These are phyloP conservation scores for Sesamia inferens DNA, from an alignment of 2,888 invertebrate species.

Conservation along the genomic window DNA sequence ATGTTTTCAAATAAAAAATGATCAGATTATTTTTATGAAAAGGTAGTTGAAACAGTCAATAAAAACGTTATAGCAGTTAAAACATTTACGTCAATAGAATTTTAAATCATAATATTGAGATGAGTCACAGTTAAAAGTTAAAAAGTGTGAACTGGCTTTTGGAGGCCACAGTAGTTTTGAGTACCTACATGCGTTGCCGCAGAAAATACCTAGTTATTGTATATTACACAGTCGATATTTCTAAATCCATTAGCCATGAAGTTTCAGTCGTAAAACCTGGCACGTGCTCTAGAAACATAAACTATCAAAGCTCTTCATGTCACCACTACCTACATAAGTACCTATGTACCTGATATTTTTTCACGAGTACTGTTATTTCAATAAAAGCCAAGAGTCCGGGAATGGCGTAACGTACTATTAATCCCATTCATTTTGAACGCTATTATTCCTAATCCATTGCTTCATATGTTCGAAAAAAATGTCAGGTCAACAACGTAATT, in stretches of 20 bases:
- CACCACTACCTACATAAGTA: conserved; percentile 7
- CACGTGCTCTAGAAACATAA: conserved; percentile 17
- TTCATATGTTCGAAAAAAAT: background rate
- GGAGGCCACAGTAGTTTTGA: too few relatives aligned
- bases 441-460: background rate
- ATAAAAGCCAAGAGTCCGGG: background rate
- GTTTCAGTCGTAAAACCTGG: conserved; percentile 17
- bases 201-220: background rate
- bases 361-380: conserved; percentile 5
- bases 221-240: background rate
- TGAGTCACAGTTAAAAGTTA: too few relatives aligned
- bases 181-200: too few relatives aligned
- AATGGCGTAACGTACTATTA: background rate
- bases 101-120: too few relatives aligned
- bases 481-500: background rate
- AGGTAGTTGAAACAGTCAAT: background rate
- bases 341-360: background rate
- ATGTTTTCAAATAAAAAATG: background rate
- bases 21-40: too few relatives aligned
- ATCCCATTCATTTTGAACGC: background rate
- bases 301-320: conserved; percentile 19
- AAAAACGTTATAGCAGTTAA: too few relatives aligned
- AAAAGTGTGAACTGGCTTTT: too few relatives aligned
- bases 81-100: too few relatives aligned
- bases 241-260: conserved; percentile 14